These are phyloP conservation scores for Pyrocephalus nanus DNA, from an alignment of 2,797 vertebrate genomes.

Conservation along the genomic window DNA sequence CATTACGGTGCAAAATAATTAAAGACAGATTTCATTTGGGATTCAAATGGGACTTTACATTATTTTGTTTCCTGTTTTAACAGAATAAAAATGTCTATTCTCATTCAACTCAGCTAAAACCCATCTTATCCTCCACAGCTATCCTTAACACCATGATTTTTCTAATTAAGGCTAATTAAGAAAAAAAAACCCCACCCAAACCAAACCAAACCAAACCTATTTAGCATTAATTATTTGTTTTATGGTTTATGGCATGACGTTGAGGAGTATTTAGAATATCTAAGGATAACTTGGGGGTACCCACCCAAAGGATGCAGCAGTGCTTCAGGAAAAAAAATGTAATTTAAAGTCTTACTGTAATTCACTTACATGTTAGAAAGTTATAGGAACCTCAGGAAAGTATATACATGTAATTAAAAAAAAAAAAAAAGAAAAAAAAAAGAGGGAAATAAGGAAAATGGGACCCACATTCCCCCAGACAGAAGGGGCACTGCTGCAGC, in stretches of 20 bases:
- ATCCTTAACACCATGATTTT: accelerated
- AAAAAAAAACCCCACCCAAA: not conserved
- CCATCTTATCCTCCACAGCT: not conserved
- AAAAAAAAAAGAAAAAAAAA: not conserved
- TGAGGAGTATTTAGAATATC: not conserved
- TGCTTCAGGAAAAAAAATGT: not conserved
- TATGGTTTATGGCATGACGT: not conserved
- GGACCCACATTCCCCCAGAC: not conserved
- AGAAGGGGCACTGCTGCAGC: not conserved
- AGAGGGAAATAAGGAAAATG: not conserved
- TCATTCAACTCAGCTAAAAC: not conserved
- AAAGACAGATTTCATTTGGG: not conserved
- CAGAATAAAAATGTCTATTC: not conserved
- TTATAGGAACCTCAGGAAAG: not conserved
- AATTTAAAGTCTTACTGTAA: not conserved
- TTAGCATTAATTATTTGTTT: not conserved
- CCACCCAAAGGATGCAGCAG: not conserved
- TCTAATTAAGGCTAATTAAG: not conserved
- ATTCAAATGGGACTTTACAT: not conserved
- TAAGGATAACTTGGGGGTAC: not conserved
- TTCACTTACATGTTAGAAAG: not conserved
- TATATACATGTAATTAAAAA: not conserved
- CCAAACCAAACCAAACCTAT: not conserved
- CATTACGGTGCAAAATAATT: not conserved
- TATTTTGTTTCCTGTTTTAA: not conserved